A percentile compares a stretch with the other conserved stretches of the same genome.
Conservation (phyloP, 2,888 invertebrate species). For the Melikaiella ostensackeni region DNA sequence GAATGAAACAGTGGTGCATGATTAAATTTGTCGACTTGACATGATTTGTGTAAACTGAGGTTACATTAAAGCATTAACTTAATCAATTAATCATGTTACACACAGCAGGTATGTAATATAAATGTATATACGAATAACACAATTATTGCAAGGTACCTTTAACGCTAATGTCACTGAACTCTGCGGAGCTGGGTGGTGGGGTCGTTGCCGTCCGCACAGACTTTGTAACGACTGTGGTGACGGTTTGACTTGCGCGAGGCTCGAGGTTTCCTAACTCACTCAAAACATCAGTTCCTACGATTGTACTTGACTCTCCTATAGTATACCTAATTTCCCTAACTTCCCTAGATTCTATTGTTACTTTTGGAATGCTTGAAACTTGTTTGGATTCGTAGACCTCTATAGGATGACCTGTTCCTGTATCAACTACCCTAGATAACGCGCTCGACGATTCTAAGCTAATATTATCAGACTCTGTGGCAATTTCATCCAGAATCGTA, state of each 20-base stretch:
- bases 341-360: constrained; percentile 52
- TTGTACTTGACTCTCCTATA: constrained; percentile 58
- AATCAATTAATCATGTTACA: constrained; percentile 76
- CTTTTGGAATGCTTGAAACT: constrained; percentile 70
- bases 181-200: constrained; percentile 77
- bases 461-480: constrained; percentile 54
- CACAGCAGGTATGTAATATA: constrained; percentile 77
- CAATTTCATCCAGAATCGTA: constrained; percentile 54
- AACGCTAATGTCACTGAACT: constrained; percentile 77
- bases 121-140: constrained; percentile 70
- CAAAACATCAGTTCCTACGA: constrained; percentile 63
- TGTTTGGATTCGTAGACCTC: constrained; percentile 51
- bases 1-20: constrained; percentile 66
- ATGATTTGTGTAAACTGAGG: constrained; percentile 69
- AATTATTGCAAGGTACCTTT: constrained; percentile 77
- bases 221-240: constrained; percentile 77
- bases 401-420: constrained; percentile 41
- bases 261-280: constrained; percentile 73
- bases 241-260: constrained; percentile 75
- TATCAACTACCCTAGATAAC: constrained; percentile 47
- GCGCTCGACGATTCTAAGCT: constrained; percentile 59
- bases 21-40: constrained; percentile 60
- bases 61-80: constrained; percentile 75
- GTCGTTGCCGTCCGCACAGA: constrained; percentile 77
- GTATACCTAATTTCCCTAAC: constrained; percentile 47